Percentiles rank a stretch among this genome's conserved stretches.
Conservation (phyloP, 2,797 vertebrate species). For the Anguilla pacifica region DNA sequence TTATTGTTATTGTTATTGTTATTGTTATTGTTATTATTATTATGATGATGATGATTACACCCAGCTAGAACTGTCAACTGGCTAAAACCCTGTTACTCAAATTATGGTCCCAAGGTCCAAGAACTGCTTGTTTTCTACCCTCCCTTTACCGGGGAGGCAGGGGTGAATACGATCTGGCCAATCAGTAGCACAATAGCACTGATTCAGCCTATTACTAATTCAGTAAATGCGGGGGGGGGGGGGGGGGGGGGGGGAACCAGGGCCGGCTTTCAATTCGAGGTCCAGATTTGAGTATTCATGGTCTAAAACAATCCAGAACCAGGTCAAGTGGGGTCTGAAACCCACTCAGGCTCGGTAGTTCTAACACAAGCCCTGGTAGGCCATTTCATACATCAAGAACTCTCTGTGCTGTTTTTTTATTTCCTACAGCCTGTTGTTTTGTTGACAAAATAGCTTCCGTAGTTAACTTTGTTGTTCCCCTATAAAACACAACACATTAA, state of each 20-base stretch:
- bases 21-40: too few relatives aligned
- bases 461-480: neutral
- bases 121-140: too few relatives aligned
- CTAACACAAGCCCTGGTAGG: neutral
- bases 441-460: neutral
- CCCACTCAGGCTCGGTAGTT: neutral
- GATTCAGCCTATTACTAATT: too few relatives aligned
- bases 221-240: too few relatives aligned
- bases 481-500: neutral
- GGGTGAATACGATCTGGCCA: too few relatives aligned
- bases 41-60: neutral
- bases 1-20: too few relatives aligned
- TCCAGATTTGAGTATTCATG: too few relatives aligned
- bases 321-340: neutral
- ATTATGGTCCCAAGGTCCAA: too few relatives aligned
- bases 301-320: neutral
- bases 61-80: neutral
- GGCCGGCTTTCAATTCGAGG: too few relatives aligned
- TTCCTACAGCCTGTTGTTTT: neutral
- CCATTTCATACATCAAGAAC: neutral
- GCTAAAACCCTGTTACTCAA: neutral
- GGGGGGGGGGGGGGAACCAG: too few relatives aligned
- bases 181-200: too few relatives aligned
- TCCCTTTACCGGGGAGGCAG: too few relatives aligned
- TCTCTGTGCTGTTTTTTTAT: neutral